Base-by-base conservation (phyloP, 30 jellyfish, hydroid and myxozoan genomes). In the Cassiopea andromeda region DNA sequence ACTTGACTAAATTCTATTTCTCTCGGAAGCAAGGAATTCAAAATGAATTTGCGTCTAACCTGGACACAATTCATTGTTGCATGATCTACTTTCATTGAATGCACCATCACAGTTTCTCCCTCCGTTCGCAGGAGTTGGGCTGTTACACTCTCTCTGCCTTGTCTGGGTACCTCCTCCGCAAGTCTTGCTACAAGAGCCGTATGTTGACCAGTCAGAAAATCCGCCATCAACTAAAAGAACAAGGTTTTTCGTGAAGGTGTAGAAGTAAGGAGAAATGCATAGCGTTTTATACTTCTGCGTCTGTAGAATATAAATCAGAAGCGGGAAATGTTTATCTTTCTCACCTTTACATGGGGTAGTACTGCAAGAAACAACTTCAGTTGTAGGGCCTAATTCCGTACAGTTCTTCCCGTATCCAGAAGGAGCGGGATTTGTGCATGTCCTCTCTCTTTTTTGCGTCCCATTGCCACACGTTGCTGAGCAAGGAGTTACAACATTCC, bases 141-240 rank as follows among this genome's bases (percentile, higher is more conserved):
- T 87, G 77, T 78, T 69, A 69, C 94, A 87, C 12, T 50, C 19
- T 71, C 94, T 87, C 70, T 57, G 14, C 48, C 89, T 67, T 18
- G 94, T 48, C 13, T 58, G 19, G 60, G 16, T 50, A 9, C 94
- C 94, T 77, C 94, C 94, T 66, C 90, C 94, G 69, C 94, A 87
- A 17, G 86, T 64, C 64, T 78, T 79, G 57, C 81, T 66, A 81
- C 94, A 87, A 7, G 83, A 44, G 16, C 85, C 81, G 82, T 46
- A 87, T 1, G 69, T 59, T 15, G 94, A 76, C 94, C 94, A 87
- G 27, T 70, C 47, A 3, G 94, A 87, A 27, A 79, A 78, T 1
- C 87, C 94, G 15, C 94, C 94, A 38, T 87, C 94, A 50, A 87
- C 94, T 87, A 59, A 70, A 87, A 68, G 38, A 0, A 76, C 8